Conservation (phyloP, 2,113 vertebrate genomes). For the Anoura caudifer region DNA sequence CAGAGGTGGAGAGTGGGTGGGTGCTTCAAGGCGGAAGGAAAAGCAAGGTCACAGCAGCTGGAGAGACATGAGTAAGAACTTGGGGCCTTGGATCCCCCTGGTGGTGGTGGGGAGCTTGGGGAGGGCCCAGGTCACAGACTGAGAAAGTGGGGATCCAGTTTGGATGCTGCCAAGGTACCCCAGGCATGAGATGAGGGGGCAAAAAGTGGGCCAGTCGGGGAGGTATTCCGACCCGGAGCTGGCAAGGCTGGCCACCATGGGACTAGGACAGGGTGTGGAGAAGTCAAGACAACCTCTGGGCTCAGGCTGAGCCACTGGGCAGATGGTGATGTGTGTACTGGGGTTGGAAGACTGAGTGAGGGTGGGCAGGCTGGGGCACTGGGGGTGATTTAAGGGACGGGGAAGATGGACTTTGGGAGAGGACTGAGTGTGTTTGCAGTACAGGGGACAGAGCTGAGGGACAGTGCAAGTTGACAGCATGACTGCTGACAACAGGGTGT, state of each 20-base stretch:
- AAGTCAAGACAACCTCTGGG: background rate
- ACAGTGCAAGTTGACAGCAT: background rate
- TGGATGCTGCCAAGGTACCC: fast-evolving
- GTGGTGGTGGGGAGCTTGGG: fast-evolving
- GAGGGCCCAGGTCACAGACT: background rate
- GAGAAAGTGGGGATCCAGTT: background rate
- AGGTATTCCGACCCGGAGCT: background rate
- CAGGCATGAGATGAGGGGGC: background rate
- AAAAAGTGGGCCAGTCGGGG: too few relatives aligned
- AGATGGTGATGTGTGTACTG: background rate
- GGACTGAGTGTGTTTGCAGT: background rate
- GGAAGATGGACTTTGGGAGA: background rate
- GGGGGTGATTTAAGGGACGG: background rate
- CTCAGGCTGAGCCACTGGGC: background rate
- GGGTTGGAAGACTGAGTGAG: background rate
- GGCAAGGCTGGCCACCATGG: too few relatives aligned
- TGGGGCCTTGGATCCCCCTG: fast-evolving
- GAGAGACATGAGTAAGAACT: fast-evolving
- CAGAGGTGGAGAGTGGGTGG: background rate
- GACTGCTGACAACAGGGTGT: background rate
- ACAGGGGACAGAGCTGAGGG: background rate
- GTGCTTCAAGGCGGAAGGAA: background rate
- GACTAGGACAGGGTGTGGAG: background rate
- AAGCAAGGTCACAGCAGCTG: background rate
- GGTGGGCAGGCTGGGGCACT: fast-evolving